Evolutionary conservation across 2,113 vertebrate species (phyloP).

Genomic region (Nycticorax nycticorax): DNA sequence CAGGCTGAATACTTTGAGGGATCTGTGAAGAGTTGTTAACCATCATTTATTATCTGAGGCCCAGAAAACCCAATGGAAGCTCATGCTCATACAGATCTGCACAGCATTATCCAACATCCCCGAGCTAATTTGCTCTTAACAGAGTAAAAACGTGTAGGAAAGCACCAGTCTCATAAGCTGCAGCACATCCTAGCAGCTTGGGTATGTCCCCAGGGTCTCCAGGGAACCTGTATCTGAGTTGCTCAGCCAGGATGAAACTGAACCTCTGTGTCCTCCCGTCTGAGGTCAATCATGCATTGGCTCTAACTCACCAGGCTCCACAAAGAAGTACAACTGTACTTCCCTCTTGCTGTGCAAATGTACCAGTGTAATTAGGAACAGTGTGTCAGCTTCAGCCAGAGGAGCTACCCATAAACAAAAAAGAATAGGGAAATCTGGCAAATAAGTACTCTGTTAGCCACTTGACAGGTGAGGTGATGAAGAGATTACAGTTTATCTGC

Average conservation of each 20-base stretch:
- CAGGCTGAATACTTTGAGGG: not conserved
- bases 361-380: not conserved
- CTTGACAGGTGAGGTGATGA: not conserved
- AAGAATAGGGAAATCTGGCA: not conserved
- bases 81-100: not conserved
- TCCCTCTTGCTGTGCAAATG: not conserved
- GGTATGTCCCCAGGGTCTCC: not conserved
- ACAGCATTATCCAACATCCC: not conserved
- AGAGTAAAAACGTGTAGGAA: not conserved
- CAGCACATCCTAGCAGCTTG: not conserved
- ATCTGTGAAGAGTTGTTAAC: not conserved
- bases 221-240: not conserved
- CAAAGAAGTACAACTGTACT: not conserved
- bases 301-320: not conserved
- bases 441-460: not conserved
- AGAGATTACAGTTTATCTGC: not conserved
- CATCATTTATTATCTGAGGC: not conserved
- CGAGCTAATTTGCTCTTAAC: rapidly evolving
- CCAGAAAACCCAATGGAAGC: not conserved
- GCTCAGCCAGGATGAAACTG: not conserved
- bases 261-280: not conserved
- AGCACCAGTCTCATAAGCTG: not conserved
- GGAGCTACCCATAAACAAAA: not conserved
- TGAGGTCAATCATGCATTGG: rapidly evolving
- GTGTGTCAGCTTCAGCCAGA: not conserved